A percentile compares a stretch with the other conserved stretches of the same genome.
phyloP scores from a whole-genome alignment of 2,113 vertebrate species.

The Amia ocellicauda region DNA sequence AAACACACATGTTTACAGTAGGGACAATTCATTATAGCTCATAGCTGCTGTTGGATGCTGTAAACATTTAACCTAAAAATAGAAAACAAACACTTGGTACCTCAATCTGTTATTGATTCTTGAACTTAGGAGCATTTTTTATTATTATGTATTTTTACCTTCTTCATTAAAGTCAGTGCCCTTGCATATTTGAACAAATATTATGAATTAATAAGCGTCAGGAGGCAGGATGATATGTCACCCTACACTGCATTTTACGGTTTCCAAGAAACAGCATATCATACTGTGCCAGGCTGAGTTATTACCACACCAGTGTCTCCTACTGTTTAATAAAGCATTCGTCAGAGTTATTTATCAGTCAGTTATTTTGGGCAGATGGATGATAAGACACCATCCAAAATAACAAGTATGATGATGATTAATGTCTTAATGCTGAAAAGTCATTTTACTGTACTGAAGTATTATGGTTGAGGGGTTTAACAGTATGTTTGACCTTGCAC shows the following conservation, averaged over 20 bases:
- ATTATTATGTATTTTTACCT: too few relatives aligned
- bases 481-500: not conserved
- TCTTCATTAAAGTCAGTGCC: not conserved
- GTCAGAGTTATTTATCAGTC: constrained; percentile 31
- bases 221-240: constrained; percentile 37
- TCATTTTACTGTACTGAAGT: not conserved
- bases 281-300: constrained; percentile 54
- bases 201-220: constrained; percentile 51
- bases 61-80: too few relatives aligned
- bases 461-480: not conserved
- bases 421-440: not conserved
- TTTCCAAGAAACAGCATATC: constrained; percentile 62
- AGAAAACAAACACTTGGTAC: too few relatives aligned
- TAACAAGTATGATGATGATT: not conserved
- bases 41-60: too few relatives aligned
- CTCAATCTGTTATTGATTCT: too few relatives aligned
- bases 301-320: constrained; percentile 40
- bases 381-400: not conserved
- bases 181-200: constrained; percentile 15
- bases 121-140: too few relatives aligned
- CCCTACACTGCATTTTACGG: constrained; percentile 57
- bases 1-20: too few relatives aligned
- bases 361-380: not conserved
- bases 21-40: too few relatives aligned
- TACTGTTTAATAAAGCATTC: constrained; percentile 46